Base-by-base conservation (phyloP, 1,140 invertebrate genomes). In the Campodea augens region DNA sequence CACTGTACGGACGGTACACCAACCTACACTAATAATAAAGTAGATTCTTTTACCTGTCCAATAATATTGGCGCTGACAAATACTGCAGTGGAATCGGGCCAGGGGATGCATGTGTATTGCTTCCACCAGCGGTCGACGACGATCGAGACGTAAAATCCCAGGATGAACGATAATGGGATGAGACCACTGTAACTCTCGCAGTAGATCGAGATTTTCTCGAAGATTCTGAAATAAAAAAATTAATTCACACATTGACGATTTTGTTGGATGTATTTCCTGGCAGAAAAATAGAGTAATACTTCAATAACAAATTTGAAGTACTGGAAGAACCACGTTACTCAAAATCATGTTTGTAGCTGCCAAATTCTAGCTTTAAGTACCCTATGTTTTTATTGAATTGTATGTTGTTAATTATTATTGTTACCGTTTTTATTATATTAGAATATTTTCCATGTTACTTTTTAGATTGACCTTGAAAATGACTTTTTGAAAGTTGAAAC, bases 51-150 rank as follows among this genome's bases (percentile, higher is more conserved):
- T 51, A 62, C 62, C 52, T 61, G 55, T 4, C 69, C 67, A 25
- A 59, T 56, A 18, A 71, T 54, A 41, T 63, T 64, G 4, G 62
- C 59, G 18, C 58, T 59, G 41, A 68, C 60, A 46, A 57, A 64
- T 20, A 67, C 51, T 12, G 63, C 64, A 1, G 66, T 41, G 1
- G 56, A 52, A 44, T 67, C 65, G 13, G 63, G 63, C 59, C 61
- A 63, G 15, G 64, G 66, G 22, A 63, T 59, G 56, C 63, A 38
- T 52, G 60, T 38, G 46, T 60, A 68, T 44, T 69, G 64, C 36
- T 61, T 57, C 67, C 67, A 71, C 67, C 67, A 71, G 47, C 69
- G 45, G 18, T 62, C 62, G 4, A 70, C 60, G 15, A 71, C 63
- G 38, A 70, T 55, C 4, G 65, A 63, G 4, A 71, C 64, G 51